A percentile compares a stretch with the other conserved stretches of the same genome.
These are phyloP conservation scores for Malaclemys terrapin DNA, from an alignment of 2,113 vertebrate species.

Conservation along the genomic window DNA sequence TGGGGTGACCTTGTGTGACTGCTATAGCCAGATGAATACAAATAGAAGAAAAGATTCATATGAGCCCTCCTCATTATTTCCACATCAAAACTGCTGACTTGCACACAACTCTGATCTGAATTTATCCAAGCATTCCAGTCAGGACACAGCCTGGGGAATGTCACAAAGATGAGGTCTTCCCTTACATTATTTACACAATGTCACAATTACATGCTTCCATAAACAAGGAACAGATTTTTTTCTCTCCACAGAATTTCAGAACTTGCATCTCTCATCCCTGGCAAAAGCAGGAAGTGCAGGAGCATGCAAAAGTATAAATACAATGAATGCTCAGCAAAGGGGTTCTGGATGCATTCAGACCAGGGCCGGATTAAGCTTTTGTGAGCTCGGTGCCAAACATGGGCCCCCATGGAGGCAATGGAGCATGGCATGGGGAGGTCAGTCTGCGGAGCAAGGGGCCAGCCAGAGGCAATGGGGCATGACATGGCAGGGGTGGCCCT, in stretches of 20 bases:
- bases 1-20: not conserved
- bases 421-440: too few species aligned
- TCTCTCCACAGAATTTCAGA: not conserved
- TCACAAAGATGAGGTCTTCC: not conserved
- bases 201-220: not conserved
- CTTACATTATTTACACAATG: not conserved
- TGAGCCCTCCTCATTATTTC: not conserved
- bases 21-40: not conserved
- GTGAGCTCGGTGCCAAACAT: too few species aligned
- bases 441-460: too few species aligned
- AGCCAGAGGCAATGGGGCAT: too few species aligned
- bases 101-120: not conserved
- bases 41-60: not conserved
- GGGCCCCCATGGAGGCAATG: too few species aligned
- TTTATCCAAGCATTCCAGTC: not conserved
- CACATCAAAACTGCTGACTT: not conserved
- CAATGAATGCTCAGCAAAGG: not conserved
- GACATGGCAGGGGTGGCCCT: too few species aligned
- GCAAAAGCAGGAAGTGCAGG: not conserved
- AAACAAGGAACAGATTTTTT: not conserved
- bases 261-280: not conserved
- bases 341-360: not conserved
- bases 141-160: not conserved
- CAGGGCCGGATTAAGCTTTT: too few species aligned
- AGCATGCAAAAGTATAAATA: not conserved